These are phyloP conservation scores for Orthonychiurus folsomi DNA, from an alignment of 2,888 invertebrate genomes.

Conservation along the genomic window DNA sequence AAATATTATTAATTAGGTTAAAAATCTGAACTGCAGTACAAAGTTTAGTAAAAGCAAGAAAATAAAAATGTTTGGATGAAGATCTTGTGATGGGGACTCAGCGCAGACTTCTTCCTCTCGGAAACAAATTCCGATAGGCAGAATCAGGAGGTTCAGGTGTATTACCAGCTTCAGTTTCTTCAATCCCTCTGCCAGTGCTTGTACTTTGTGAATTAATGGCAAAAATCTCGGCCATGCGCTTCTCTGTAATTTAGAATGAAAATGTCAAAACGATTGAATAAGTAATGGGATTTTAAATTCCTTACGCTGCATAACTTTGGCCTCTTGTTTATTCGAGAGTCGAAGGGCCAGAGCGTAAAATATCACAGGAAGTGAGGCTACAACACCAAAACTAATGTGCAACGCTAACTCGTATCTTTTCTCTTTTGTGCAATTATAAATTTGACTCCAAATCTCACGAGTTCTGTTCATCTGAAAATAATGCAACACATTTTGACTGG, in stretches of 20 bases:
- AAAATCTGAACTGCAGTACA: neutral
- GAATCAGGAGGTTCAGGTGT: neutral
- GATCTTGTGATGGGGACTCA: neutral
- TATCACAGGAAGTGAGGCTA: constrained; percentile 50
- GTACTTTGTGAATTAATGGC: constrained; percentile 27
- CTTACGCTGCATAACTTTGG: constrained; percentile 36
- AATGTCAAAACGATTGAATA: constrained; percentile 7
- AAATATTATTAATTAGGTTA: too few species aligned
- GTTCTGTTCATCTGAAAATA: constrained; percentile 57
- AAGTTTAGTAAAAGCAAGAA: neutral
- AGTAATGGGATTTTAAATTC: constrained; percentile 8
- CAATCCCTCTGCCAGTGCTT: neutral
- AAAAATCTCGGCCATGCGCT: constrained; percentile 42
- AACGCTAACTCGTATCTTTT: constrained; percentile 52
- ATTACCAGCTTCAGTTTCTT: neutral
- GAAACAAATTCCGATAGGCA: neutral
- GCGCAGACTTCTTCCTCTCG: neutral
- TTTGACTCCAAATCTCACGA: constrained; percentile 55
- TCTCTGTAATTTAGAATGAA: constrained; percentile 38
- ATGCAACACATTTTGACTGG: constrained; percentile 23
- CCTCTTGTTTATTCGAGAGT: constrained; percentile 36
- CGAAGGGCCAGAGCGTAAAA: constrained; percentile 50
- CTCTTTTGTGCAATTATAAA: constrained; percentile 50
- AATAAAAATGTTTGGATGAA: neutral
- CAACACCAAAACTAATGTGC: constrained; percentile 49